Evolutionary conservation across 2,113 vertebrate species (phyloP), one percentile per base, ranked within the genome.

Genomic region (Rana temporaria): DNA sequence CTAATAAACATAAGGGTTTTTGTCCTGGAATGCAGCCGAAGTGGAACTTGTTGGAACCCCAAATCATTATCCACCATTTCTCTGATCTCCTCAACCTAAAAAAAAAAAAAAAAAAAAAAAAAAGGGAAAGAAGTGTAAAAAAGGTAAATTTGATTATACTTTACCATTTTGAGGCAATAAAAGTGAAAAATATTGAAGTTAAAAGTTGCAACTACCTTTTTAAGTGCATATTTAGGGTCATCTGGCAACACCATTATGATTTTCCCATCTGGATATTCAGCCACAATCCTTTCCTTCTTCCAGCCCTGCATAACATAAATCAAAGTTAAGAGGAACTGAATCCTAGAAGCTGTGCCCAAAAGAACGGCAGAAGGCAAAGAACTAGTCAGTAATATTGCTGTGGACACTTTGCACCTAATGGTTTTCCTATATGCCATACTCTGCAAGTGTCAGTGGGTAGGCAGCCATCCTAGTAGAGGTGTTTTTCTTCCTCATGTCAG

Each of bases 21-120:
- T 67, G 96, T 98, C 91, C 97, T 94, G 57, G 97, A 97, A 82
- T 96, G 97, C 89, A 96, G 97, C 92, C 96, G 96, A 67, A 96
- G 93, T 11, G 97, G 95, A 89, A 96, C 95, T 89, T 99, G 97
- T 79, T 99, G 98, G 90, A 99, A 99, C 86, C 98, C 98, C 83
- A 99, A 91, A 87, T 99, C 98, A 84, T 96, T 99, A 94, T 99
- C 98, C 88, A 99, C 98, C 96, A 99, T 96, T 91, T 99, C 98
- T 90, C 98, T 93, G 81, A 99, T 99, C 90, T 99, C 98, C 84
- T 99, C 97, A 66, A 99, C 96, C 98, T 99, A 90, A 55, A 77
- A 91, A 90, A 85, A 85, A 71, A 12, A 48, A 8, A 69, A 30
- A 81, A 14, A 7, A 4, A 59, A 17, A 32, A 57, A 30, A 15